Percentiles rank a stretch among this genome's conserved stretches.
These are phyloP conservation scores for Isurus oxyrinchus DNA, from an alignment of 2,113 vertebrate genomes.

Conservation along the genomic window DNA sequence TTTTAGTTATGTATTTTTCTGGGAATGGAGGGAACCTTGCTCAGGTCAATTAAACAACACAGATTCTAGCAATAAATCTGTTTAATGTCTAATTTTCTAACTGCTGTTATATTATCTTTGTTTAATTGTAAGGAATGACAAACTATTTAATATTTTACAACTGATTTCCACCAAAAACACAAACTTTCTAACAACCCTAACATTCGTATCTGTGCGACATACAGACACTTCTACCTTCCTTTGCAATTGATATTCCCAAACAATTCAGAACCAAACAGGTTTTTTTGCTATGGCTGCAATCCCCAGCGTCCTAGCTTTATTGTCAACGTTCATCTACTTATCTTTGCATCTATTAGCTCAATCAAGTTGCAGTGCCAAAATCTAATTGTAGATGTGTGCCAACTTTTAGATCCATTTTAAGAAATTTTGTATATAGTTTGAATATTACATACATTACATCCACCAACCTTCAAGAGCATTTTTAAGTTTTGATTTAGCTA, in stretches of 20 bases:
- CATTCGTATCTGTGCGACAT: neutral
- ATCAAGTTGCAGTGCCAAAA: neutral
- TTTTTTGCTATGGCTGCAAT: neutral
- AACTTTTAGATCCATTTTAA: neutral
- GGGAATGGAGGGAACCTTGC: neutral
- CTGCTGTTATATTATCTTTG: neutral
- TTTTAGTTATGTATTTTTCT: constrained; percentile 7
- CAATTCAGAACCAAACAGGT: neutral
- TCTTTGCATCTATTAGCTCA: neutral
- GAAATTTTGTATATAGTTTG: neutral
- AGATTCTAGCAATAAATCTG: neutral
- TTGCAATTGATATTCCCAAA: neutral
- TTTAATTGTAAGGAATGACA: neutral
- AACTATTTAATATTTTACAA: neutral
- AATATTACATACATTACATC: neutral
- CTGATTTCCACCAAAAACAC: neutral
- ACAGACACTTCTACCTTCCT: neutral
- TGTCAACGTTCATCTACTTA: neutral
- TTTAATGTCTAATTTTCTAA: neutral
- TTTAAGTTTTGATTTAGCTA: neutral
- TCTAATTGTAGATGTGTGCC: neutral
- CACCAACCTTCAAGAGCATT: neutral
- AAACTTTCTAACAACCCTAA: neutral
- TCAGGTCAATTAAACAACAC: neutral
- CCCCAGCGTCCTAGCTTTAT: neutral